Evolutionary conservation across 1,140 invertebrate species (phyloP), one percentile per base, ranked within the genome.

Genomic region (Drosophila seguyi): DNA sequence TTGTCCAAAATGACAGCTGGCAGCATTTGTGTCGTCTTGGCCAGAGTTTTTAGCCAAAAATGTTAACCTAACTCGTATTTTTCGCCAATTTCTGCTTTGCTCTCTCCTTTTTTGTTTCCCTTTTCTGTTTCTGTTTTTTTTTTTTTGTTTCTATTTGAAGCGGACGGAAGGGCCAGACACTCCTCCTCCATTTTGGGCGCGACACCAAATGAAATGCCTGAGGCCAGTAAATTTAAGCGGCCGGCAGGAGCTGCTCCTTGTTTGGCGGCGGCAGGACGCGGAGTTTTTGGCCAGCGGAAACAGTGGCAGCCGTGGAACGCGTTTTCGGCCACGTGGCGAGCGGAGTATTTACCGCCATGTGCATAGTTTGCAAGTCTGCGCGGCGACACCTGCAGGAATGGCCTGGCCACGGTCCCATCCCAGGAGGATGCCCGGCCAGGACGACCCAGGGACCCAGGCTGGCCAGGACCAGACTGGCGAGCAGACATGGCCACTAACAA

Each of bases 291-390:
- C 52, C 68, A 71, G 41, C 50, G 68, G 66, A 72, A 63, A 48
- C 47, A 7, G 41, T 5, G 20, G 20, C 42, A 22, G 44, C 66
- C 44, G 65, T 67, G 66, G 66, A 69, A 67, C 66, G 38, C 55
- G 75, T 58, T 77, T 63, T 67, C 36, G 74, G 67, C 76, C 83
- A 79, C 75, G 80, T 84, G 79, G 84, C 76, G 84, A 80, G 55
- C 56, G 22, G 63, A 84, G 84, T 88, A 88, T 88, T 88, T 88
- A 88, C 85, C 84, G 84, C 84, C 85, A 90, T 88, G 84, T 88
- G 84, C 84, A 88, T 88, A 88, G 84, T 88, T 88, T 88, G 80
- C 72, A 84, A 84, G 85, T 88, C 80, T 84, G 80, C 77, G 84
- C 80, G 80, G 58, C 84, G 80, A 87, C 84, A 87, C 84, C 84